Base-by-base conservation (phyloP, 2,113 vertebrate genomes). In the Falco punctatus region DNA sequence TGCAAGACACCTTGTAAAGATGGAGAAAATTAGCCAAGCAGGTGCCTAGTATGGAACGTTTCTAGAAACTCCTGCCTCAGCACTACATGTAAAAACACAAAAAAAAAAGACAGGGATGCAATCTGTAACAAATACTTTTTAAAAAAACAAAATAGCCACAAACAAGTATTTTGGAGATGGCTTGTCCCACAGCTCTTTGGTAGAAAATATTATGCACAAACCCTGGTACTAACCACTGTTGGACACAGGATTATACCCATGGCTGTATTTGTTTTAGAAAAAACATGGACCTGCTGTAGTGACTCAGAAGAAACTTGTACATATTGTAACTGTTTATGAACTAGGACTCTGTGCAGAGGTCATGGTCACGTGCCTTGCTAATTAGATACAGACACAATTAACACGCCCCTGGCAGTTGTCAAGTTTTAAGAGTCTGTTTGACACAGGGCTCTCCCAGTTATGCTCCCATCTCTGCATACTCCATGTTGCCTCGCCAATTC, bases 1-100 rank as follows among this genome's bases (percentile, higher is more conserved):
- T 92, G 92, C 78, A 74, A 65, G 81, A 92, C 38, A 94, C 74
- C 71, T 94, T 95, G 67, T 86, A 92, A 97, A 97, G 81, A 84
- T 48, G 57, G 62, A 85, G 95, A 74, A 80, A 91, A 83, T 70
- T 62, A 95, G 93, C 67, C 52, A 94, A 86, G 79, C 67, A 94
- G 72, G 61, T 90, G 91, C 57, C 81, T 93, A 59, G 46, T 8
- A 2, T 59, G 71, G 55, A 70, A 75, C 8, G 8, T 57, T 87
- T 95, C 88, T 95, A 70, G 55, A 95, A 96, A 66, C 32, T 72
- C 78, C 86, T 92, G 85, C 69, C 59, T 61, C 86, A 90, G 64
- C 64, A 75, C 21, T 80, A 16, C 22, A 73, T 7, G 20, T 22
- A 65, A 59, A 48, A 91, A 48, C 11, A 55, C 20, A 14, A 27